Conservation (phyloP, 2,113 vertebrate genomes). For the Myanophis thanlyinensis region DNA sequence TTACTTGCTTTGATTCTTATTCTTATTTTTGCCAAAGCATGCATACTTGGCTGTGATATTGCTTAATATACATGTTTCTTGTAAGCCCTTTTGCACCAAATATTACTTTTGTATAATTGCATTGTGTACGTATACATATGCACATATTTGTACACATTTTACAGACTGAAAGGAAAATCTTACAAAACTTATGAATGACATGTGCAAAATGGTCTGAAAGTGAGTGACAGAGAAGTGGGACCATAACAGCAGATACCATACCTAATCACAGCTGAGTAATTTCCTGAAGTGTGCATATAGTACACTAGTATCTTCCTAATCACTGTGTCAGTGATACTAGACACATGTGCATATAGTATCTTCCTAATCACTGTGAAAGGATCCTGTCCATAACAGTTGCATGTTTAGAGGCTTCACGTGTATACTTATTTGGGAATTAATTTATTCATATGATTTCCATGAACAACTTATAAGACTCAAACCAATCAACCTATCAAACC, state of each 20-base stretch:
- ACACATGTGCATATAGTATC: neutral
- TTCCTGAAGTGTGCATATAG: neutral
- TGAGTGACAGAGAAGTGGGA: neutral
- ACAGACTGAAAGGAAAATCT: neutral
- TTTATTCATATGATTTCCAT: neutral
- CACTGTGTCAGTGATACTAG: too few species aligned
- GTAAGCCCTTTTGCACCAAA: neutral
- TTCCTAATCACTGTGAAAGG: neutral
- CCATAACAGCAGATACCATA: neutral
- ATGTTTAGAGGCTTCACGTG: neutral
- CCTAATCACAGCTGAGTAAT: neutral
- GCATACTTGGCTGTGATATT: neutral
- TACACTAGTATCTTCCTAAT: neutral
- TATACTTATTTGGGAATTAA: neutral
- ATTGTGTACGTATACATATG: fast-evolving
- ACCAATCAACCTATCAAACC: neutral
- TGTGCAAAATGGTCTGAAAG: neutral
- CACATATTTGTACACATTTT: neutral
- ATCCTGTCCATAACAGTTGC: neutral
- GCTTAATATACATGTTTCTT: neutral
- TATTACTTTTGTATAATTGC: neutral
- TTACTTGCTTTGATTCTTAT: neutral
- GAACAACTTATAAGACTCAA: neutral
- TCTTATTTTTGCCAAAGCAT: neutral
- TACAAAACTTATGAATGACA: neutral